These are phyloP conservation scores for Sebastolobus altivelis DNA, from an alignment of 2,797 vertebrate species.

Conservation along the genomic window DNA sequence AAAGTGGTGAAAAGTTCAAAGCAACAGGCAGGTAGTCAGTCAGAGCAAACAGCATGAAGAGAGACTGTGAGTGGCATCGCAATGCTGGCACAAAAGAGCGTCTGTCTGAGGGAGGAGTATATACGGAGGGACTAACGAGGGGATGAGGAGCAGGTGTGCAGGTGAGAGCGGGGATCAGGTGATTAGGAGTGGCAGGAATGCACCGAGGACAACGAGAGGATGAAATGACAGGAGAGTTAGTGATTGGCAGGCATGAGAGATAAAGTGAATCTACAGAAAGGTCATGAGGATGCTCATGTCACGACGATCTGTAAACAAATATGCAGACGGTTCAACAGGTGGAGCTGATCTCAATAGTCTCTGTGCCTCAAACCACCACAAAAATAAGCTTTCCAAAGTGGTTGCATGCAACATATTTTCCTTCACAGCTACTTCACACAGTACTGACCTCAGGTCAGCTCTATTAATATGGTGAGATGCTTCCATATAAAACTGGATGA, in stretches of 20 bases:
- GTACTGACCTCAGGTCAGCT: too few species aligned
- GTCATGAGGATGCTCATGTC: background rate
- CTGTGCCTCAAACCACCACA: too few species aligned
- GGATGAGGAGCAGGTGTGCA: conserved; percentile 20
- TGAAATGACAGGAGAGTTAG: background rate
- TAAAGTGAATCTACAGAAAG: background rate
- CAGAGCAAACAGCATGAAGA: conserved; percentile 1
- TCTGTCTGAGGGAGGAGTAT: background rate
- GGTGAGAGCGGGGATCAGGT: background rate
- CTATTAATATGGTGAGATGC: too few species aligned
- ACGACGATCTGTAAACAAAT: background rate
- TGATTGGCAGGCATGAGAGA: background rate
- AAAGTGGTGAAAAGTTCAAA: background rate
- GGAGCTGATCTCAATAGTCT: too few species aligned
- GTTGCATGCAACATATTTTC: too few species aligned
- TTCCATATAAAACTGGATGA: too few species aligned
- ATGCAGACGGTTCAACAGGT: background rate
- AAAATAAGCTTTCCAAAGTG: too few species aligned
- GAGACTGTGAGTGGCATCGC: background rate
- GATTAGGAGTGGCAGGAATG: background rate
- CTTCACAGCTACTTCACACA: too few species aligned
- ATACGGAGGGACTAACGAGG: background rate
- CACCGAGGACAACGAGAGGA: background rate
- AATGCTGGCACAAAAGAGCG: too few species aligned
- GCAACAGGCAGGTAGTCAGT: background rate